phyloP scores from a whole-genome alignment of 2,888 invertebrate genomes.

The Brachynemurus nebulosus region DNA sequence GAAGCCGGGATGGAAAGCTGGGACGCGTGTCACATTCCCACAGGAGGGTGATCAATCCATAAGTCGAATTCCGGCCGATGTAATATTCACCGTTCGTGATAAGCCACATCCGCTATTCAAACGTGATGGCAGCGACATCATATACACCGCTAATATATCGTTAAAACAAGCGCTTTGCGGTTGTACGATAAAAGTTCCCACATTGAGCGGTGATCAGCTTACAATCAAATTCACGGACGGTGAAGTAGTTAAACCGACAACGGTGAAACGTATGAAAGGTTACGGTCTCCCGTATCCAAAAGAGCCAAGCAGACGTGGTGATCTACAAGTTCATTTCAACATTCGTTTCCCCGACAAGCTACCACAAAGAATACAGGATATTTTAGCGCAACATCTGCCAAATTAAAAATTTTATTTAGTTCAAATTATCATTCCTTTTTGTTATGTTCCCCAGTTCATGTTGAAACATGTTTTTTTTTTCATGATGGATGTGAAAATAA shows the following conservation, averaged over 20 bases:
- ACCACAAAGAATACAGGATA: conserved; percentile 59
- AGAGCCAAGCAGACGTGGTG: conserved; percentile 75
- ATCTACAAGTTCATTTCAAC: conserved; percentile 81
- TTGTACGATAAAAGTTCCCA: conserved; percentile 68
- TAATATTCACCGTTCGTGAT: conserved; percentile 86
- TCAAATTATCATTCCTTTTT: background rate
- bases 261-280: conserved; percentile 67
- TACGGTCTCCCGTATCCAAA: conserved; percentile 86
- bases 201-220: conserved; percentile 62
- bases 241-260: conserved; percentile 77
- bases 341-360: conserved; percentile 78
- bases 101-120: conserved; percentile 78
- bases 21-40: conserved; percentile 93
- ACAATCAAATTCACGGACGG: conserved; percentile 54
- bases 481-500: too few relatives aligned
- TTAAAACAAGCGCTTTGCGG: conserved; percentile 85
- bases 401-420: background rate
- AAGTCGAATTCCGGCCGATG: conserved; percentile 84
- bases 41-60: conserved; percentile 86
- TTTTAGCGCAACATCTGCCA: too few relatives aligned
- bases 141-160: conserved; percentile 67
- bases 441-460: too few relatives aligned
- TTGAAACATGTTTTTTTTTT: too few relatives aligned
- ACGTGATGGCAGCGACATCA: conserved; percentile 81
- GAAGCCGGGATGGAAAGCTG: conserved; percentile 94